phyloP scores from a whole-genome alignment of 2,113 vertebrate species.

The Bothrops jararaca region DNA sequence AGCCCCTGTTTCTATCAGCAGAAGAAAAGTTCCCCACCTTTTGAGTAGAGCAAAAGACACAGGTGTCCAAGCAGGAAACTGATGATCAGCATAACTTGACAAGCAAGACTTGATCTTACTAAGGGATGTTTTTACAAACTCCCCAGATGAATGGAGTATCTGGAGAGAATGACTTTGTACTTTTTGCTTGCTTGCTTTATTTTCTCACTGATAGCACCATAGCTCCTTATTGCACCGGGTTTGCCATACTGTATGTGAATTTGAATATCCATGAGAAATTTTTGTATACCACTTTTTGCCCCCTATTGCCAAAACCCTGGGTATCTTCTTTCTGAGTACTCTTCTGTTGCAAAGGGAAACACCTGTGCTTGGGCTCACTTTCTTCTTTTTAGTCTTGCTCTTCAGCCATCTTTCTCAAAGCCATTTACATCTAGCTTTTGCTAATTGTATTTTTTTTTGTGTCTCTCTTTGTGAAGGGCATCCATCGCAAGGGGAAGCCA shows the following conservation, averaged over 20 bases:
- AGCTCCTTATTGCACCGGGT: not conserved
- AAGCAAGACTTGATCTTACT: not conserved
- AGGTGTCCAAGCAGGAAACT: not conserved
- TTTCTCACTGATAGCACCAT: not conserved
- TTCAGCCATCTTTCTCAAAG: fast-evolving
- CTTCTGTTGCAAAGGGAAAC: not conserved
- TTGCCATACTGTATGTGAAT: not conserved
- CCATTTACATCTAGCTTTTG: fast-evolving
- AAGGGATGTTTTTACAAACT: not conserved
- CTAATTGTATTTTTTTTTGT: not conserved
- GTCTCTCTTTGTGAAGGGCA: slow-evolving; percentile 65
- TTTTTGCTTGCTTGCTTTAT: not conserved
- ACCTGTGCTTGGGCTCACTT: not conserved
- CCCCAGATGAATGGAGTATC: not conserved
- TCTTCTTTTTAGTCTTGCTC: not conserved
- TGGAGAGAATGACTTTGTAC: not conserved
- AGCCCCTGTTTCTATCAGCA: not conserved
- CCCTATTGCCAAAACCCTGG: not conserved
- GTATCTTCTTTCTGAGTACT: not conserved
- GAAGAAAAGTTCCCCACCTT: not conserved
- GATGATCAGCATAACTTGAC: not conserved
- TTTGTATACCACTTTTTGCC: not conserved
- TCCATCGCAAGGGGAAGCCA: slow-evolving; percentile 66
- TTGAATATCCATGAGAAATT: not conserved
- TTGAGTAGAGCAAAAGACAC: not conserved